Evolutionary conservation across 2,797 vertebrate genomes (phyloP), one percentile per base, ranked within the genome.

Genomic region (Enteromius anoplus): DNA sequence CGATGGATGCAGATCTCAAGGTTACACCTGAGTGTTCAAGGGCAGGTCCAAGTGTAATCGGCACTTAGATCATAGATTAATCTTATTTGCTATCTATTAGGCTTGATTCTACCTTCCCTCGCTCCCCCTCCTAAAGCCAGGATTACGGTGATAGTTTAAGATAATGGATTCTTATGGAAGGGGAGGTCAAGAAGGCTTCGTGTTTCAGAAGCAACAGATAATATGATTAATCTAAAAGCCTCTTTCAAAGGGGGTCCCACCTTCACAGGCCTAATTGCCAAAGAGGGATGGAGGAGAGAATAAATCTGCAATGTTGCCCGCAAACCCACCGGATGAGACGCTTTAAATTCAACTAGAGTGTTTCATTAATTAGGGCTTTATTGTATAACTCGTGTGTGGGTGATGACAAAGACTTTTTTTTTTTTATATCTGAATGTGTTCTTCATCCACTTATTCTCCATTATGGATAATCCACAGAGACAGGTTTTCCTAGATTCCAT

Each of bases 171-270:
- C 96, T 96, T 97, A 99, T 93, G 94, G 97, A 97, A 96, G 96
- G 96, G 82, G 97, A 97, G 98, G 98, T 99, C 97, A 98, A 85
- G 90, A 96, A 96, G 95, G 96, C 95, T 94, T 96, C 93, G 96
- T 97, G 98, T 98, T 98, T 97, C 96, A 96, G 96, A 97, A 97
- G 95, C 97, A 96, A 95, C 96, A 97, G 97, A 98, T 99, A 99
- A 99, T 99, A 99, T 99, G 97, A 99, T 99, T 99, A 98, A 99
- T 99, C 97, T 99, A 98, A 99, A 99, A 99, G 98, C 98, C 95
- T 97, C 96, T 97, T 96, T 96, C 95, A 92, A 94, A 95, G 93
- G 94, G 96, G 96, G 95, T 94, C 90, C 91, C 90, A 95, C 95
- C 96, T 96, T 96, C 96, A 96, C 94, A 95, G 75, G 91, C 96